phyloP scores from a whole-genome alignment of 2,797 vertebrate species.

The Sardinella longiceps region DNA sequence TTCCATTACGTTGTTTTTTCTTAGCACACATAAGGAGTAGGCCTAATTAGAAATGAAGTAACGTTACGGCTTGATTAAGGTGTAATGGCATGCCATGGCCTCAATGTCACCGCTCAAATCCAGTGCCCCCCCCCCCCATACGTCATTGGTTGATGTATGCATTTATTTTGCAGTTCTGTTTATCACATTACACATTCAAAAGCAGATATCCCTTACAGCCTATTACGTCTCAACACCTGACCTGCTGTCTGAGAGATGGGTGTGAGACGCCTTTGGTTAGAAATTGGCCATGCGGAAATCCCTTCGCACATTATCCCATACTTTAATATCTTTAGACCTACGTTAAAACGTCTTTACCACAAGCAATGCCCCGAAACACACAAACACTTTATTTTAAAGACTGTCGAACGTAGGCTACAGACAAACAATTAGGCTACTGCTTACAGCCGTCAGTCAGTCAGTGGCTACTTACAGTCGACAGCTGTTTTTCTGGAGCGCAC shows the following conservation, averaged over 20 bases:
- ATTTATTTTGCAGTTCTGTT: too few species aligned
- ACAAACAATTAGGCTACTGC: background rate
- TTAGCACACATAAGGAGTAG: too few species aligned
- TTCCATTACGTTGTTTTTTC: too few species aligned
- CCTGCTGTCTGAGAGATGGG: background rate
- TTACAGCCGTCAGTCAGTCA: background rate
- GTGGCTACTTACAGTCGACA: background rate
- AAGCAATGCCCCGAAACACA: background rate
- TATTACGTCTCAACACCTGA: conserved; percentile 20
- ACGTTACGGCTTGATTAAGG: too few species aligned
- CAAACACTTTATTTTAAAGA: background rate
- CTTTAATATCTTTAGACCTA: too few species aligned
- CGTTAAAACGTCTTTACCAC: background rate
- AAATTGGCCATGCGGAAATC: conserved; percentile 3
- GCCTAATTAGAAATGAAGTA: too few species aligned
- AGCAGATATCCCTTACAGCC: background rate
- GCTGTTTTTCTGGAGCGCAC: background rate
- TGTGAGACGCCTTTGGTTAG: background rate
- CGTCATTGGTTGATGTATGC: too few species aligned
- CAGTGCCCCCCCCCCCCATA: too few species aligned
- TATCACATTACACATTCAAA: too few species aligned
- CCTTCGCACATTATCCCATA: background rate
- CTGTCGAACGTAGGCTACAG: background rate
- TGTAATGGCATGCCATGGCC: too few species aligned
- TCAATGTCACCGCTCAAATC: too few species aligned